Evolutionary conservation across 2,113 vertebrate genomes (phyloP).

Genomic region (Irena cyanogastra): DNA sequence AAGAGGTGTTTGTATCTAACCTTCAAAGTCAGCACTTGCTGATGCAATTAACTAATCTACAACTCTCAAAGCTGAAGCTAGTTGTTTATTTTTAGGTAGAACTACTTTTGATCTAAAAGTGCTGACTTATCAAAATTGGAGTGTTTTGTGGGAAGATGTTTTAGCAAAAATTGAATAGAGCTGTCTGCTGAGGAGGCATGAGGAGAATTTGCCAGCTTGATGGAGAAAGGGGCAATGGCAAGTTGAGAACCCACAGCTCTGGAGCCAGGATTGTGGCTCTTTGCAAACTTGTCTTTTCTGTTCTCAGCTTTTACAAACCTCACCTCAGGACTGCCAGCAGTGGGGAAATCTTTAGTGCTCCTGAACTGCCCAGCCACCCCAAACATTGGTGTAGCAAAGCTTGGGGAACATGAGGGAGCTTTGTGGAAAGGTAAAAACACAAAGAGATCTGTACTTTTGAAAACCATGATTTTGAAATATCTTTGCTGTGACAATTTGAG

Average conservation of each 20-base stretch:
- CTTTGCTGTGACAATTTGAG: not conserved
- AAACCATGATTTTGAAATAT: not conserved
- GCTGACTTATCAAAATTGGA: not conserved
- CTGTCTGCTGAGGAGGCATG: not conserved
- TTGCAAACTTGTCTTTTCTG: not conserved
- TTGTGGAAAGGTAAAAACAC: not conserved
- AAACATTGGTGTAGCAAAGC: not conserved
- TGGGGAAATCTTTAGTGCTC: not conserved
- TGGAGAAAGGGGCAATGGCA: not conserved
- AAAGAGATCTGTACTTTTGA: not conserved
- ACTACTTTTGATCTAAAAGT: not conserved
- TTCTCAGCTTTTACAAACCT: not conserved
- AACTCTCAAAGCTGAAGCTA: not conserved
- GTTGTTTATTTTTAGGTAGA: constrained; percentile 10
- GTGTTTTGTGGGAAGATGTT: not conserved
- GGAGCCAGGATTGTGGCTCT: not conserved
- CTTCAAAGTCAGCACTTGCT: not conserved
- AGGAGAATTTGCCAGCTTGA: not conserved
- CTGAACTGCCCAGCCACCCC: not conserved
- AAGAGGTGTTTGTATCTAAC: not conserved
- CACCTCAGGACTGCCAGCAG: not conserved
- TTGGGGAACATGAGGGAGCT: not conserved
- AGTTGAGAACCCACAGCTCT: not conserved
- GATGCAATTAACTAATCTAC: constrained; percentile 20
- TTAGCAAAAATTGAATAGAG: not conserved